Conservation (phyloP, 2,113 vertebrate species). For the Lophochroa leadbeateri region DNA sequence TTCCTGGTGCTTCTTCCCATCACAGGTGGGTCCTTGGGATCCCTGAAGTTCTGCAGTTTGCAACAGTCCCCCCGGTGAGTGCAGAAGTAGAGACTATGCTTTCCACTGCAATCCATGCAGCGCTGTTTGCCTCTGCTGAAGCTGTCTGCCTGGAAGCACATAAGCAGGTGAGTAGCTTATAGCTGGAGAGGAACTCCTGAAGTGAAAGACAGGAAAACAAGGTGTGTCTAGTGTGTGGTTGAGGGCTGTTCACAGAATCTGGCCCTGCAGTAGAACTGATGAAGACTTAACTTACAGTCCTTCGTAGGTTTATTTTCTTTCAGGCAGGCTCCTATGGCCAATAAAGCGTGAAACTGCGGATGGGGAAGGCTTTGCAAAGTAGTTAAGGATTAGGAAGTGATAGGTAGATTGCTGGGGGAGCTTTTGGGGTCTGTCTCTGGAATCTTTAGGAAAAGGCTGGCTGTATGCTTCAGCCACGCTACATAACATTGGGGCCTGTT, state of each 20-base stretch:
- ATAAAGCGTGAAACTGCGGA: background rate
- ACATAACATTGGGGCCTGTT: background rate
- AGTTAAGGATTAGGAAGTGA: background rate
- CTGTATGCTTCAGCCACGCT: background rate
- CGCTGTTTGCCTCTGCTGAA: background rate
- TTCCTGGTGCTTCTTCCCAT: background rate
- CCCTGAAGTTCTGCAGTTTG: background rate
- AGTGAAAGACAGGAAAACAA: background rate
- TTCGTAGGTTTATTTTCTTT: background rate
- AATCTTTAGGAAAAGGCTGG: background rate
- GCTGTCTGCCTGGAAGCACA: background rate
- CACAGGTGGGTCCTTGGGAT: background rate
- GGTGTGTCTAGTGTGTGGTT: background rate
- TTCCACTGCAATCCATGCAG: accelerated
- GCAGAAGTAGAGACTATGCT: background rate
- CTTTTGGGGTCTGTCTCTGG: background rate
- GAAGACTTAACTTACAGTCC: background rate
- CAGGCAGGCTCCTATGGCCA: background rate
- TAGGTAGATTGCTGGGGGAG: background rate
- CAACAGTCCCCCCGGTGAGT: background rate
- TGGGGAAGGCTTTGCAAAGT: background rate
- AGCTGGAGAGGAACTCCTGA: background rate
- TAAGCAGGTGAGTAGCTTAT: background rate
- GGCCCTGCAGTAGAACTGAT: background rate
- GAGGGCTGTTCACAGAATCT: background rate